Evolutionary conservation across 2,113 vertebrate genomes (phyloP).

Genomic region (Glaucomys volans): DNA sequence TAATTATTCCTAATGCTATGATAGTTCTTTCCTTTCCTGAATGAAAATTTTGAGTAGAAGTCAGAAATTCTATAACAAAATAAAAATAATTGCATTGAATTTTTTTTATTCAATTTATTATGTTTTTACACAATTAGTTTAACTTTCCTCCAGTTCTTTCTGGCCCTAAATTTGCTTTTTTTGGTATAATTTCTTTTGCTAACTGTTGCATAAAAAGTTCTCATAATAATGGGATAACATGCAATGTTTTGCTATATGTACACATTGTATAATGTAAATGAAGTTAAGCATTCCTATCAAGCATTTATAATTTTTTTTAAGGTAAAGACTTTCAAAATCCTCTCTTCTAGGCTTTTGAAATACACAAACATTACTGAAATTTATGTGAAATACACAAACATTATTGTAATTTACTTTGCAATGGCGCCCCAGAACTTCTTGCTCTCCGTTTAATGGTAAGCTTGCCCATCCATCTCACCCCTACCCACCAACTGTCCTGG

Average conservation of each 20-base stretch:
- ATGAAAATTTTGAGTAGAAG: background rate
- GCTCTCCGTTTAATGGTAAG: background rate
- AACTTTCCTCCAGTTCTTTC: background rate
- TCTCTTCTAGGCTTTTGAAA: background rate
- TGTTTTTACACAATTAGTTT: background rate
- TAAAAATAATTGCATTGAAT: background rate
- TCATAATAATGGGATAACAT: background rate
- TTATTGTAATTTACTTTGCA: background rate
- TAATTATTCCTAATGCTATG: background rate
- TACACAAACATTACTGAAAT: background rate
- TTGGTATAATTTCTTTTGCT: background rate
- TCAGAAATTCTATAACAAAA: background rate
- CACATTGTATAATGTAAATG: background rate
- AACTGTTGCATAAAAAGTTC: background rate
- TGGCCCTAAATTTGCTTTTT: background rate
- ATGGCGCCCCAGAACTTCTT: background rate
- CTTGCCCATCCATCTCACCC: background rate
- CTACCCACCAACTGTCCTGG: background rate
- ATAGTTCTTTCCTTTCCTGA: background rate
- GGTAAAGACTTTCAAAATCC: background rate
- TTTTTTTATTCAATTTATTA: slow-evolving; percentile 2
- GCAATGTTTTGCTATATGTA: background rate
- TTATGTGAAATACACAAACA: background rate
- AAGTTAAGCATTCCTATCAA: background rate
- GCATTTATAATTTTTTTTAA: too few species aligned